Percentiles rank a stretch among this genome's conserved stretches.
These are phyloP conservation scores for Anarrhichthys ocellatus DNA, from an alignment of 2,113 vertebrate species.

Conservation along the genomic window DNA sequence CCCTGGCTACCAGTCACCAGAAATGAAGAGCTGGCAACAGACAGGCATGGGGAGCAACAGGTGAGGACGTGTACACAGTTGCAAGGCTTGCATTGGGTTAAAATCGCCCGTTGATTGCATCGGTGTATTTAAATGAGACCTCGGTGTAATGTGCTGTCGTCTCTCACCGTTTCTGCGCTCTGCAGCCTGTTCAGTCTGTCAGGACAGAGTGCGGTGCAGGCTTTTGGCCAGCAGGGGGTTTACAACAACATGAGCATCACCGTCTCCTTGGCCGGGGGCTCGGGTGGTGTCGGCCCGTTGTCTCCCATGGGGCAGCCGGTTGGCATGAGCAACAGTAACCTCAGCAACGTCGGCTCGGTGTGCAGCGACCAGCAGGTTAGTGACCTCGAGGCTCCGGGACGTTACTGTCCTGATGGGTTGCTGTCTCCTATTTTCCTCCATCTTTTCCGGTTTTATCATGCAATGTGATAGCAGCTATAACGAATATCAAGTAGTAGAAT, in stretches of 20 bases:
- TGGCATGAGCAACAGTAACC: slow-evolving; percentile 90
- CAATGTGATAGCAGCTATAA: too few species aligned
- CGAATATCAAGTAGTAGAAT: too few species aligned
- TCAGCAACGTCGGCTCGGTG: slow-evolving; percentile 87
- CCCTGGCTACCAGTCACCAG: slow-evolving; percentile 91
- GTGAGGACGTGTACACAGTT: slow-evolving; percentile 69
- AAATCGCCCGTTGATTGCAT: background rate
- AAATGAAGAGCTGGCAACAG: slow-evolving; percentile 95
- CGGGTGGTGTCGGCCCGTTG: slow-evolving; percentile 86
- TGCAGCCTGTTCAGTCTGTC: slow-evolving; percentile 89
- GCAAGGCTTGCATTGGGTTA: background rate
- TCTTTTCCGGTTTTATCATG: too few species aligned
- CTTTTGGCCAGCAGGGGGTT: slow-evolving; percentile 89
- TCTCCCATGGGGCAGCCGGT: slow-evolving; percentile 90
- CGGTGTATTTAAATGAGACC: background rate
- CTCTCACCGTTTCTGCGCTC: background rate
- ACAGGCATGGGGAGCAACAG: slow-evolving; percentile 86
- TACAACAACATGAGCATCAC: slow-evolving; percentile 99
- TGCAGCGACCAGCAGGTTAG: slow-evolving; percentile 96
- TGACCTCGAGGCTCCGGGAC: background rate
- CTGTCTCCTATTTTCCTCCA: background rate
- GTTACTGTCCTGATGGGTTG: background rate
- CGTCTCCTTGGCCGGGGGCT: slow-evolving; percentile 93
- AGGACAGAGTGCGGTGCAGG: slow-evolving; percentile 83
- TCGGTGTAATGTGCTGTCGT: background rate